These are phyloP conservation scores for Lasioglossum marginatum DNA, from an alignment of 2,888 invertebrate genomes.

Conservation along the genomic window DNA sequence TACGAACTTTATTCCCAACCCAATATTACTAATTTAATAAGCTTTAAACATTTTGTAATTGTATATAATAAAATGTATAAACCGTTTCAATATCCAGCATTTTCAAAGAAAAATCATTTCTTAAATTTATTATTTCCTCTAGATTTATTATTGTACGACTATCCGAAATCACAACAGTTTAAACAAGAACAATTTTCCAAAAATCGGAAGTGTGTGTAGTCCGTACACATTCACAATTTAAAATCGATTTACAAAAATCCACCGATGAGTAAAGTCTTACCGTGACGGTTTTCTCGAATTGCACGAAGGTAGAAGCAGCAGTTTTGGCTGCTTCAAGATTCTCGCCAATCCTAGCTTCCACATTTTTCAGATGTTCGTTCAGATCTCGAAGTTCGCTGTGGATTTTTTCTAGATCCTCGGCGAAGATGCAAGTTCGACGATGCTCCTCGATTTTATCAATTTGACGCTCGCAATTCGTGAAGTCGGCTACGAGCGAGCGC, in stretches of 20 bases:
- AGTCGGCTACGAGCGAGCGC: constrained; percentile 87
- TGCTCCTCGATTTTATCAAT: constrained; percentile 88
- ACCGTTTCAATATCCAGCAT: neutral
- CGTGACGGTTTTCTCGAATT: constrained; percentile 92
- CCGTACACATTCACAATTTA: too few relatives aligned
- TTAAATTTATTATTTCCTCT: too few relatives aligned
- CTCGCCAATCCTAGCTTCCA: constrained; percentile 85
- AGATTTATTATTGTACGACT: too few relatives aligned
- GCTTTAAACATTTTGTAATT: neutral
- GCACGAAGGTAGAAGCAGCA: constrained; percentile 89
- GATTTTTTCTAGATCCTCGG: constrained; percentile 89
- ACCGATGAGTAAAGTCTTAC: constrained; percentile 84
- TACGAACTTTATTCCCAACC: too few relatives aligned
- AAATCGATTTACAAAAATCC: too few relatives aligned
- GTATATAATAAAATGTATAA: neutral
- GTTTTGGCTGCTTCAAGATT: constrained; percentile 89
- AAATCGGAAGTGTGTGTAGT: too few relatives aligned
- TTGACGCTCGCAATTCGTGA: constrained; percentile 87
- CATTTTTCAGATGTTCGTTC: constrained; percentile 75
- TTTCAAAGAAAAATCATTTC: neutral
- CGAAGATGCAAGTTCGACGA: constrained; percentile 88
- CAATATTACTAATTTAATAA: too few relatives aligned
- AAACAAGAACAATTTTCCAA: too few relatives aligned
- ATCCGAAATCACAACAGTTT: too few relatives aligned
- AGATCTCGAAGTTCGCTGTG: constrained; percentile 87